Conservation (phyloP, 2,797 vertebrate genomes). For the Balearica regulorum region DNA sequence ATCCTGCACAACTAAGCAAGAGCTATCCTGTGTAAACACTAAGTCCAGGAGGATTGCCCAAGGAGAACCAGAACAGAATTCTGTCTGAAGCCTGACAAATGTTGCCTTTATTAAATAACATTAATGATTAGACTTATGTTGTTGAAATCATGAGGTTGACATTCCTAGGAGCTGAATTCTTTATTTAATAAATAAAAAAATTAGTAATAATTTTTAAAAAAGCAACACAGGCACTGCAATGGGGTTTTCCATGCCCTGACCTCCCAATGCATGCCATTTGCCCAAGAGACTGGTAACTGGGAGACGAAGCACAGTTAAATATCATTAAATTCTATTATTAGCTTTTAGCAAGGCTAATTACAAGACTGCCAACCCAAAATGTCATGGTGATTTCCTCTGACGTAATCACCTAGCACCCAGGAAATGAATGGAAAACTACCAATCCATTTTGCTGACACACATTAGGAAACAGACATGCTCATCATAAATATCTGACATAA, state of each 20-base stretch:
- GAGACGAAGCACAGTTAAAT: not conserved
- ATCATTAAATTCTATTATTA: not conserved
- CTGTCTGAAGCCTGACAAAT: not conserved
- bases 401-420: not conserved
- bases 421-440: constrained; percentile 3
- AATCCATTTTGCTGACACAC: not conserved
- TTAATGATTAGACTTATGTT: not conserved
- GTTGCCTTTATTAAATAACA: not conserved
- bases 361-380: not conserved
- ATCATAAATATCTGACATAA: not conserved
- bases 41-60: not conserved
- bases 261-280: not conserved
- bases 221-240: not conserved
- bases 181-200: not conserved
- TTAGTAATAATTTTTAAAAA: no score
- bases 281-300: not conserved
- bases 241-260: not conserved
- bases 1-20: not conserved
- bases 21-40: not conserved
- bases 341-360: not conserved
- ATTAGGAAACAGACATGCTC: not conserved
- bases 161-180: not conserved
- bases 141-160: not conserved
- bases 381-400: constrained; percentile 11
- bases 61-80: not conserved